Evolutionary conservation across 2,797 vertebrate species (phyloP).

Genomic region (Pristis pectinata): DNA sequence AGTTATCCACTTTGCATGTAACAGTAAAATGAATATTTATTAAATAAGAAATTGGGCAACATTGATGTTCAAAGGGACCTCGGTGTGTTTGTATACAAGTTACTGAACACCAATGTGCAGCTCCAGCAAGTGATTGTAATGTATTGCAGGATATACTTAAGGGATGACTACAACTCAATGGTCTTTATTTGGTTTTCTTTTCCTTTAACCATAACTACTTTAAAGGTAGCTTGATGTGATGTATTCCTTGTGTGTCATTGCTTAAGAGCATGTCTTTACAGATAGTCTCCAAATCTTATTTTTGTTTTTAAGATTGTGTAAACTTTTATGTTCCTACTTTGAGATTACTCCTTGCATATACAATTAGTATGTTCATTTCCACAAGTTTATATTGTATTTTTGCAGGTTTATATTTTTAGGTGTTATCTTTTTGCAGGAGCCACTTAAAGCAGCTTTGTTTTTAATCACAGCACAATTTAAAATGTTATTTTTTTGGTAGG

Average conservation of each 20-base stretch:
- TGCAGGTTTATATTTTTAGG: background rate
- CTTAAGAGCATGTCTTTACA: background rate
- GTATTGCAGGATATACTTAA: background rate
- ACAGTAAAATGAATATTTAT: too few relatives aligned
- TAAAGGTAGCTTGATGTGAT: background rate
- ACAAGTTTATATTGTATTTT: background rate
- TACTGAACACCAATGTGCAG: too few relatives aligned
- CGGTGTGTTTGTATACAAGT: too few relatives aligned
- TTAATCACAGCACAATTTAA: background rate
- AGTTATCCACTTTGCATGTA: too few relatives aligned
- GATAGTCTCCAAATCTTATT: background rate
- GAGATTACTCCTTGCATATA: background rate
- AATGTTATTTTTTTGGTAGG: constrained; percentile 36
- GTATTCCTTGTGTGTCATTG: background rate
- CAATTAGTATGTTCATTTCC: background rate
- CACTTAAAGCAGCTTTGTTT: background rate
- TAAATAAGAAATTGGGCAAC: too few relatives aligned
- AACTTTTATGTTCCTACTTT: background rate
- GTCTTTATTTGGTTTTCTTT: background rate
- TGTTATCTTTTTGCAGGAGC: background rate
- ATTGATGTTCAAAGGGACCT: too few relatives aligned
- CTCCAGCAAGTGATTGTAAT: too few relatives aligned
- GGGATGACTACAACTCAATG: background rate
- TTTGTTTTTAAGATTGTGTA: background rate
- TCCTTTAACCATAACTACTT: background rate